Evolutionary conservation across 2,113 vertebrate species (phyloP).

Genomic region (Thermophis baileyi): DNA sequence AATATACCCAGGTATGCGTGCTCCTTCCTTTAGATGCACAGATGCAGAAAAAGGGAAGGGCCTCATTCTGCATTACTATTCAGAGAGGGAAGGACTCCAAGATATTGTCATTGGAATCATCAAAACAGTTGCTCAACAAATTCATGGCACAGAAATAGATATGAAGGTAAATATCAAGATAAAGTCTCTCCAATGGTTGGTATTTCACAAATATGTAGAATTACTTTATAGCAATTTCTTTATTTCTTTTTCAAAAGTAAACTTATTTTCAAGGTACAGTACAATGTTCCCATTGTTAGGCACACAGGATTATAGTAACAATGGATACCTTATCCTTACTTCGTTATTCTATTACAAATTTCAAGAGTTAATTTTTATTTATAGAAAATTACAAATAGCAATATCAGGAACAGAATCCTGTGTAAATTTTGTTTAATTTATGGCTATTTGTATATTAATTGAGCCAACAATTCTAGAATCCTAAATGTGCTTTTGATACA

Average conservation of each 20-base stretch:
- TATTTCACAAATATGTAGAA: background rate
- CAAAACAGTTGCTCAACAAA: constrained; percentile 97
- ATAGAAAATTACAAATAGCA: background rate
- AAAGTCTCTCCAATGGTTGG: background rate
- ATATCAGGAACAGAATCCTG: background rate
- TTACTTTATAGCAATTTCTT: background rate
- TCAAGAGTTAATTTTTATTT: background rate
- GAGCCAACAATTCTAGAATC: background rate
- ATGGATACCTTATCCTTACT: background rate
- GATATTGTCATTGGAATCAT: constrained; percentile 99
- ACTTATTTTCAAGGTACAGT: background rate
- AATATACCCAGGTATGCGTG: constrained; percentile 98
- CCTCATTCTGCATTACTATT: constrained; percentile 97
- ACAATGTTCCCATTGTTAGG: background rate
- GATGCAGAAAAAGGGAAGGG: constrained; percentile 95
- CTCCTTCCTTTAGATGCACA: constrained; percentile 94
- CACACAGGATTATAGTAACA: background rate
- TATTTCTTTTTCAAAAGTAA: background rate
- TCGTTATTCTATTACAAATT: background rate
- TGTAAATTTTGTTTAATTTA: background rate
- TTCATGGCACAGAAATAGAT: constrained; percentile 96
- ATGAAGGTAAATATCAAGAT: constrained; percentile 85
- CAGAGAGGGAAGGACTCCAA: constrained; percentile 95
- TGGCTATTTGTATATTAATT: background rate
- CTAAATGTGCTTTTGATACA: background rate